Conservation (phyloP, 2,888 invertebrate species). For the Erannis defoliaria region DNA sequence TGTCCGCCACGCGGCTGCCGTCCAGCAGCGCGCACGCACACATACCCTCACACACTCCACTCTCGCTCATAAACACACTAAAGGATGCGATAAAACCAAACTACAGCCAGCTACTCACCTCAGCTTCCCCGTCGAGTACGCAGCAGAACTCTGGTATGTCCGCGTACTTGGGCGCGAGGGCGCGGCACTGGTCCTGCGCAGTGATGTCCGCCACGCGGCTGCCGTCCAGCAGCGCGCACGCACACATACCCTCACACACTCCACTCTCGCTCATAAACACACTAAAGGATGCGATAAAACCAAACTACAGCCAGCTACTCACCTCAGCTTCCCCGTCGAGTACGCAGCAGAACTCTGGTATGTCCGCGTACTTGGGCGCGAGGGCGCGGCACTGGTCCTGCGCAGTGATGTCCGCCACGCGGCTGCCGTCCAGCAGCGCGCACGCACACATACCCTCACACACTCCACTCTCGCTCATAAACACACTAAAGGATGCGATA, state of each 20-base stretch:
- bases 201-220: constrained; percentile 44
- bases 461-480: too few relatives aligned
- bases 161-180: constrained; percentile 52
- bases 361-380: constrained; percentile 47
- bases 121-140: constrained; percentile 50
- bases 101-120: too few relatives aligned
- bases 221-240: constrained; percentile 67
- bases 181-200: constrained; percentile 42
- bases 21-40: constrained; percentile 69
- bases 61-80: too few relatives aligned
- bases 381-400: constrained; percentile 50
- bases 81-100: too few relatives aligned
- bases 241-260: too few relatives aligned
- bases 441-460: too few relatives aligned
- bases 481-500: too few relatives aligned
- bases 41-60: too few relatives aligned
- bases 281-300: too few relatives aligned
- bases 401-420: constrained; percentile 36
- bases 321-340: too few relatives aligned
- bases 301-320: too few relatives aligned
- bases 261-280: too few relatives aligned
- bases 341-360: constrained; percentile 71
- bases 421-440: constrained; percentile 66
- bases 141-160: constrained; percentile 69
- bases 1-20: constrained; percentile 49